Evolutionary conservation across 2,797 vertebrate species (phyloP).

Genomic region (Momotus momota): DNA sequence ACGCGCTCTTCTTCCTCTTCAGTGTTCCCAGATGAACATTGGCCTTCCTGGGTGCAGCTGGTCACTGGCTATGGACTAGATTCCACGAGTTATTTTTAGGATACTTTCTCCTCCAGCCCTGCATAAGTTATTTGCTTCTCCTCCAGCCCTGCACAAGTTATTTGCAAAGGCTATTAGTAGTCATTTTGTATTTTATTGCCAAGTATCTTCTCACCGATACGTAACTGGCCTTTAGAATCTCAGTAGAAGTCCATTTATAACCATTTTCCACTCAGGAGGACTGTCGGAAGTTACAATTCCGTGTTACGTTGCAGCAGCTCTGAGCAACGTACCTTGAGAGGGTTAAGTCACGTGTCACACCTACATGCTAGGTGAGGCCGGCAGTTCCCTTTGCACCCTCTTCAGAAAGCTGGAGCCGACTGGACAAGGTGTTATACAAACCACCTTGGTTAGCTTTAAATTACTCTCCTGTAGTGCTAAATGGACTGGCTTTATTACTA

Average conservation of each 20-base stretch:
- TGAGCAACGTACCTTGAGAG: accelerated
- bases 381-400: not conserved
- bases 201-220: not conserved
- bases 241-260: not conserved
- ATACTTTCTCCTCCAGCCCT: not conserved
- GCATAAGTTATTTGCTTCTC: not conserved
- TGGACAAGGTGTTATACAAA: not conserved
- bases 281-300: not conserved
- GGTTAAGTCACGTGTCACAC: accelerated
- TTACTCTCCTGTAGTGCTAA: not conserved
- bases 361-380: accelerated
- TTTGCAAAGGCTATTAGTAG: not conserved
- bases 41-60: not conserved
- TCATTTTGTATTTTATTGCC: not conserved
- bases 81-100: not conserved
- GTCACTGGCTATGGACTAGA: too few species aligned
- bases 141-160: not conserved
- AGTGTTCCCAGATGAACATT: not conserved
- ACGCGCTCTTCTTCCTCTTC: not conserved
- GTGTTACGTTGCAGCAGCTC: accelerated
- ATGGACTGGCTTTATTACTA: not conserved
- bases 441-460: not conserved
- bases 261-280: too few species aligned
- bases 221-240: not conserved
- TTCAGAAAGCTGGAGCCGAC: not conserved